Conservation (phyloP, 1,140 invertebrate species). For the Drosophila kepulauana region DNA sequence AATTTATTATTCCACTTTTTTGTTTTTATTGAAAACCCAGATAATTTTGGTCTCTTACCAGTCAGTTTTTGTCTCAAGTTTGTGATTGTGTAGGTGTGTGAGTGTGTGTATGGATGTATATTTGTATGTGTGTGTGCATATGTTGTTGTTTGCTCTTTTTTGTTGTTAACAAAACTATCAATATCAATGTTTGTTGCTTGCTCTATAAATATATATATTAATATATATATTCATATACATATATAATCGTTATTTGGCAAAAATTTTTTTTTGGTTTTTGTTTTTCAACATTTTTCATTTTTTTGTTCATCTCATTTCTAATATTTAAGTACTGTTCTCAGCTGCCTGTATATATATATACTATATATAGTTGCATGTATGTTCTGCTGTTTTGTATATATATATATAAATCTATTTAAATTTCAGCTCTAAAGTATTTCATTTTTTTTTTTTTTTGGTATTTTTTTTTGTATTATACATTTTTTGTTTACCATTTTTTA, state of each 20-base stretch:
- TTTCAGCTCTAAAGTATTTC: conserved; percentile 73
- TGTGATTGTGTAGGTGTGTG: conserved; percentile 49
- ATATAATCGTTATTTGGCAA: conserved; percentile 74
- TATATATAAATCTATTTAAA: conserved; percentile 72
- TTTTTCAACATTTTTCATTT: conserved; percentile 37
- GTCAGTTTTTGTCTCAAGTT: conserved; percentile 83
- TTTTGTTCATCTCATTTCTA: conserved; percentile 33
- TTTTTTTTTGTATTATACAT: conserved; percentile 58
- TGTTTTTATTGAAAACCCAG: conserved; percentile 80
- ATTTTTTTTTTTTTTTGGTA: conserved; percentile 57
- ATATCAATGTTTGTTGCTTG: conserved; percentile 78
- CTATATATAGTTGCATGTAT: conserved; percentile 43
- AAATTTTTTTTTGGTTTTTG: conserved; percentile 55
- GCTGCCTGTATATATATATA: conserved; percentile 66
- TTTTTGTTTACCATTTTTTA: conserved; percentile 51
- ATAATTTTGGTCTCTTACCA: conserved; percentile 83
- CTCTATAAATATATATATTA: conserved; percentile 77
- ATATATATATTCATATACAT: conserved; percentile 67
- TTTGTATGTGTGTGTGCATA: conserved; percentile 51
- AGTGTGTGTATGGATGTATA: conserved; percentile 54
- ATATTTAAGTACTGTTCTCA: conserved; percentile 63
- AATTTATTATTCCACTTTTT: conserved; percentile 50
- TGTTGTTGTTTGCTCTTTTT: conserved; percentile 46
- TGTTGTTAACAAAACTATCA: conserved; percentile 77
- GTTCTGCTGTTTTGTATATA: conserved; percentile 46